Evolutionary conservation across 1,140 invertebrate genomes (phyloP).

Genomic region (Hyposmocoma kahamanoa): DNA sequence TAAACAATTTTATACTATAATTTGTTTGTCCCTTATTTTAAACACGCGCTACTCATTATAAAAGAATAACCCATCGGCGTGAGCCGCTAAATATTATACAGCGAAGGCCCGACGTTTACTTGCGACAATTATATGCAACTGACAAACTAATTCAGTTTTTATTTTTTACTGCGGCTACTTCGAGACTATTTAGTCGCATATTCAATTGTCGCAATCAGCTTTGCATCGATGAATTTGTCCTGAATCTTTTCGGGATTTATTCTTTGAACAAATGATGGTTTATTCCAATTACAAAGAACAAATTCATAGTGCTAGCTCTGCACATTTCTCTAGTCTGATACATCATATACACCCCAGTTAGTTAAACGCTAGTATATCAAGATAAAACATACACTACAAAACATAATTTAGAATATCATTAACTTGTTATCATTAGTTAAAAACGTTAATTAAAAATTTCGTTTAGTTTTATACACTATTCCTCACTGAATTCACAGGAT

Average conservation of each 20-base stretch:
- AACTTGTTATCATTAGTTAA: slow-evolving; percentile 29
- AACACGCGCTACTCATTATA: slow-evolving; percentile 38
- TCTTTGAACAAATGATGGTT: too few species aligned
- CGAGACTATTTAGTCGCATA: not conserved
- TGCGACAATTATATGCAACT: not conserved
- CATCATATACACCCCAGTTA: too few species aligned
- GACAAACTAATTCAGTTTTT: not conserved
- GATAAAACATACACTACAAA: slow-evolving; percentile 52
- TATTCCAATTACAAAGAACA: too few species aligned
- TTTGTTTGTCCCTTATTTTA: slow-evolving; percentile 60
- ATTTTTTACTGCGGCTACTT: too few species aligned
- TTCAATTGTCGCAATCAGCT: not conserved
- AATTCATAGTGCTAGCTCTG: too few species aligned
- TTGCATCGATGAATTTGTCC: not conserved
- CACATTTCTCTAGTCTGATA: too few species aligned
- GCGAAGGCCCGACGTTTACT: slow-evolving; percentile 26
- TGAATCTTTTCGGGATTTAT: too few species aligned
- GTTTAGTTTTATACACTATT: slow-evolving; percentile 31
- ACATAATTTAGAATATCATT: slow-evolving; percentile 55
- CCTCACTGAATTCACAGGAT: slow-evolving; percentile 38
- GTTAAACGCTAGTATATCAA: slow-evolving; percentile 9
- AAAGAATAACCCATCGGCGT: slow-evolving; percentile 20
- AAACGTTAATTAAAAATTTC: slow-evolving; percentile 21
- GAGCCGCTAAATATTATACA: slow-evolving; percentile 22
- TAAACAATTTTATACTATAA: slow-evolving; percentile 70